Evolutionary conservation across 2,797 vertebrate species (phyloP).

Genomic region (Siniperca undulata): DNA sequence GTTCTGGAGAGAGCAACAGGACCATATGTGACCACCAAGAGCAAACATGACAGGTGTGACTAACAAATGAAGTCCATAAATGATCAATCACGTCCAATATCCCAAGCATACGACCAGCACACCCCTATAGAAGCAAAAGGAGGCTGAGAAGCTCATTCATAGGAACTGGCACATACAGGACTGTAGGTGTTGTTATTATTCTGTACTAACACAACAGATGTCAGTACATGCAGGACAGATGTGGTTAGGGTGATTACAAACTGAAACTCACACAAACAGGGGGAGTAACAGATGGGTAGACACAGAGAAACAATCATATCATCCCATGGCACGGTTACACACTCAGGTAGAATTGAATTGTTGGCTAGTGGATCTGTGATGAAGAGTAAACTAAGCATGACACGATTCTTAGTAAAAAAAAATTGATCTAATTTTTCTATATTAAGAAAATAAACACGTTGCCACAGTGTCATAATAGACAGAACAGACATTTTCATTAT

Average conservation of each 20-base stretch:
- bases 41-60: constrained; percentile 32
- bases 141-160: constrained; percentile 24
- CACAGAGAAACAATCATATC: not conserved
- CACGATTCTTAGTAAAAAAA: not conserved
- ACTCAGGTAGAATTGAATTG: not conserved
- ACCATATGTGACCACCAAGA: constrained; percentile 68
- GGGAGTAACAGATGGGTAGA: not conserved
- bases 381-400: not conserved
- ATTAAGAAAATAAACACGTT: not conserved
- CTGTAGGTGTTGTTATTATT: not conserved
- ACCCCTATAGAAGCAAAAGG: not conserved
- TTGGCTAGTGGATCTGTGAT: not conserved
- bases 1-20: constrained; percentile 85
- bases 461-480: too few relatives aligned
- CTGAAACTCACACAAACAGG: constrained; percentile 10
- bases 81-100: not conserved
- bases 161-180: not conserved
- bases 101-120: constrained; percentile 7
- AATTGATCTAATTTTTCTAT: not conserved
- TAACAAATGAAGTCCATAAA: not conserved
- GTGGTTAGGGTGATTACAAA: constrained; percentile 9
- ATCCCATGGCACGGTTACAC: not conserved
- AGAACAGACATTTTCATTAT: too few relatives aligned
- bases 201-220: constrained; percentile 17
- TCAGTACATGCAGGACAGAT: constrained; percentile 32